Base-by-base conservation (phyloP, 2,888 invertebrate genomes). In the Troides oblongomaculatus region DNA sequence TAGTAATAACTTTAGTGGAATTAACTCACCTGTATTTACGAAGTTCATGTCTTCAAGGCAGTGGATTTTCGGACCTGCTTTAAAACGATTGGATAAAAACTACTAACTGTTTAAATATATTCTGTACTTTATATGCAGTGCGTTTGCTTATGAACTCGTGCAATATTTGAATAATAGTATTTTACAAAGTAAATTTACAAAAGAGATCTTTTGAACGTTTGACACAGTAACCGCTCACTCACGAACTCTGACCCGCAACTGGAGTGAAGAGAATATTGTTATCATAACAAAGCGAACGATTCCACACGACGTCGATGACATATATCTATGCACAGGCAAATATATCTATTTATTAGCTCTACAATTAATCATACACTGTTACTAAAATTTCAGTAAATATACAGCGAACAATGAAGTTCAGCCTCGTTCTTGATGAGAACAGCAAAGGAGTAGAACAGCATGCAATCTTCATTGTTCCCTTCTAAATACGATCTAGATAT, bases 271-370 rank as follows among this genome's bases (percentile, higher is more conserved):
- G 57, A 58, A 23, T 58, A 58, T 23, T 58, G 57, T 23, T 58
- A 58, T 23, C n/a, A 58, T 58, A 58, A 58, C 57, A 58, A 58
- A 23, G 57, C 23, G 57, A 58, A 58, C 23, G 57, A 58, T 53
- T 50, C 10, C 8, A 53, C 14, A 53, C 18, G 17, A 18, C 17
- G 14, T 12, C 10, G 57, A 58, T 30, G 39, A 21, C 30, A 61
- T 39, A 10, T 23, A 23, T 2, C 8, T 58, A 58, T 23, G 23
- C 57, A 23, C 23, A 58, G 5, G 23, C 23, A 58, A 21, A 57
- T 57, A 57, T 57, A 8, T 57, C 6, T 17, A 10, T 14, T 12
- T 46, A 46, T 46, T 46, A 46, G 10, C 30, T 30, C 30, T 30
- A 25, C 25, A 25, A 30, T 4, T 5, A 30, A 30, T 30, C 30